Evolutionary conservation across 2,797 vertebrate genomes (phyloP).

Genomic region (Platyrinchus mystaceus): DNA sequence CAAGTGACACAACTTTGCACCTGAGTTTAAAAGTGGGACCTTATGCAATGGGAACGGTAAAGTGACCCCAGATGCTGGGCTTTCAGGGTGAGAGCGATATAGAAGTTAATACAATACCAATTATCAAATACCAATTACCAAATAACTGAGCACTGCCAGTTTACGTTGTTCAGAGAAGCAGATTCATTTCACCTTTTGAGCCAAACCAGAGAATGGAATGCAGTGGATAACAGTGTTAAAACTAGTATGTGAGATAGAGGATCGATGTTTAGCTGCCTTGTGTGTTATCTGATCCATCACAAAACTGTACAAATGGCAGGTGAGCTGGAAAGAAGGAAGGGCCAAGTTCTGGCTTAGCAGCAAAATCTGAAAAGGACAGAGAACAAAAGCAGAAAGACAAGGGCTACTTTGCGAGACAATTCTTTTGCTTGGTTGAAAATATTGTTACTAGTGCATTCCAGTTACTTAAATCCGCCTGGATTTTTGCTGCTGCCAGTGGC

Average conservation of each 20-base stretch:
- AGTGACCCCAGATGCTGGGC: background rate
- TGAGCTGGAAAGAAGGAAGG: background rate
- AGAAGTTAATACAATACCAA: background rate
- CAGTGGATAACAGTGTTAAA: background rate
- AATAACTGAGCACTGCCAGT: background rate
- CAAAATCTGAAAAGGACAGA: background rate
- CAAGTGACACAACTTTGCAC: background rate
- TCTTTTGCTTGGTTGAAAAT: background rate
- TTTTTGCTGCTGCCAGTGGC: background rate
- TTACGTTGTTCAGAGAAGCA: background rate
- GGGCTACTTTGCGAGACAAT: background rate
- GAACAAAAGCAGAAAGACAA: background rate
- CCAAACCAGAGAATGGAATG: background rate
- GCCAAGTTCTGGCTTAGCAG: background rate
- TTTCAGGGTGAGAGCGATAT: background rate
- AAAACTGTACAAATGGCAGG: background rate
- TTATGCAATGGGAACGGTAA: background rate
- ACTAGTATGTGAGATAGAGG: background rate
- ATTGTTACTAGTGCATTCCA: background rate
- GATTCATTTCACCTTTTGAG: background rate
- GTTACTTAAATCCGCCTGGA: background rate
- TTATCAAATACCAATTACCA: background rate
- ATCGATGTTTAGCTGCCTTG: background rate
- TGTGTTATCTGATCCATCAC: background rate
- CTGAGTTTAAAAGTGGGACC: background rate